Percentiles rank a stretch among this genome's conserved stretches.
phyloP scores from a whole-genome alignment of 2,797 vertebrate genomes.

The Oophaga sylvatica region DNA sequence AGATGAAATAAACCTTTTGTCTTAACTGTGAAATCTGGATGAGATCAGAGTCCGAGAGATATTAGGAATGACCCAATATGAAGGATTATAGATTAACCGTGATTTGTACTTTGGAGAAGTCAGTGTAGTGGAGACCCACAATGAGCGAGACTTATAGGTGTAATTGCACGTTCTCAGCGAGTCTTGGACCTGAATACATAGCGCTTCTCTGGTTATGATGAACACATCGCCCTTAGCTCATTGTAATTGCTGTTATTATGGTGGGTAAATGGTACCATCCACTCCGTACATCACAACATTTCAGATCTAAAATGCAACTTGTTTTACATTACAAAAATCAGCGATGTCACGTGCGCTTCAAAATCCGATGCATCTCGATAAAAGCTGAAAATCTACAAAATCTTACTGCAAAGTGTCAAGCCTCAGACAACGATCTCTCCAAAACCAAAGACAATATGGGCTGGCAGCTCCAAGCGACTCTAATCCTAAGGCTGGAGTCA shows the following conservation, averaged over 20 bases:
- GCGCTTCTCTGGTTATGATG: slow-evolving; percentile 8
- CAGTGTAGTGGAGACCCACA: not conserved
- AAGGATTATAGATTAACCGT: not conserved
- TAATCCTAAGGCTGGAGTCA: no score
- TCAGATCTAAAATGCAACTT: slow-evolving; percentile 13
- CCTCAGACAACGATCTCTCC: not conserved
- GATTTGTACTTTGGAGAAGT: not conserved
- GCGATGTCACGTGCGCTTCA: not conserved
- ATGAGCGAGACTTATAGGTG: slow-evolving; percentile 25
- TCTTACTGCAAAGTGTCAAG: not conserved
- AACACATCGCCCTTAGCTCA: slow-evolving; percentile 36
- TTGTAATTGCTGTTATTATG: slow-evolving; percentile 56
- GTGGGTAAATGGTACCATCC: slow-evolving; percentile 34
- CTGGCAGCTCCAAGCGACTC: no score
- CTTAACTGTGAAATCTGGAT: no score
- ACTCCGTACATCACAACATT: slow-evolving; percentile 9
- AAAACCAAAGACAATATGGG: no score
- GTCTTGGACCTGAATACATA: not conserved
- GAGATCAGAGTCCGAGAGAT: not conserved
- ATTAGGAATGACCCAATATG: not conserved
- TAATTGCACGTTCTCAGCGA: slow-evolving; percentile 40
- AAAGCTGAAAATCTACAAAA: not conserved
- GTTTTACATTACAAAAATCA: slow-evolving; percentile 25
- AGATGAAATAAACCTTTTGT: no score
- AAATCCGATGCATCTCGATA: slow-evolving; percentile 5